Base-by-base conservation (phyloP, 1,140 invertebrate species). In the Drosophila bipectinata region DNA sequence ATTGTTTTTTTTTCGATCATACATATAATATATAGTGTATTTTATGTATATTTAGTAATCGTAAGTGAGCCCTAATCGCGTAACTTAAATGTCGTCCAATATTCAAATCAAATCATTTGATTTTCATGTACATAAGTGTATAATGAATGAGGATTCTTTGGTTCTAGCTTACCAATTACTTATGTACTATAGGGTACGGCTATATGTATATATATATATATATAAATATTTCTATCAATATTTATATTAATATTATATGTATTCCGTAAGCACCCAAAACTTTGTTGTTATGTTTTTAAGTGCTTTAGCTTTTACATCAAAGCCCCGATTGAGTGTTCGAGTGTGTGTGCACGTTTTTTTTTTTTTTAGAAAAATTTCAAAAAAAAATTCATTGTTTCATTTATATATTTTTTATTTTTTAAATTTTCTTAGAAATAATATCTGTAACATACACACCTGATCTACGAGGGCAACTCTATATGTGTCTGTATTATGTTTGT, bases 221-320 rank as follows among this genome's bases (percentile, higher is more conserved):
- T 53, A 34, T 24, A 24, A 4, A 24, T 47, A 47, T 47, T 10
- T 18, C 24, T 47, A 44, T 41, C 10, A 3, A 32, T 34, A 47
- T 41, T 52, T 56, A 49, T 69, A 30, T 52, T 15, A 18, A 18
- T 18, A 18, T 18, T 18, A 18, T 52, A 12, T n/a, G 24, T 51
- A 41, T 52, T 49, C 48, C 15, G 28, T 18, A n/a, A 8, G 47
- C 44, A 21, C 8, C 52, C 62, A 54, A 32, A 58, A 74, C 49
- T 79, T 82, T 82, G 79, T 82, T 82, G 79, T 84, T 82, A 82
- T 82, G 76, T 82, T 82, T 82, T 82, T 84, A 82, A 82, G 80
- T 72, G 53, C 57, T 49, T n/a, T 78, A 73, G 76, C 47, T 57
- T 78, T 72, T 78, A 67, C 52, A 67, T 54, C 51, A 49, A 39